Percentiles rank a stretch among this genome's conserved stretches.
phyloP scores from a whole-genome alignment of 2,113 vertebrate species.

The Brachypodius melanocephalos region DNA sequence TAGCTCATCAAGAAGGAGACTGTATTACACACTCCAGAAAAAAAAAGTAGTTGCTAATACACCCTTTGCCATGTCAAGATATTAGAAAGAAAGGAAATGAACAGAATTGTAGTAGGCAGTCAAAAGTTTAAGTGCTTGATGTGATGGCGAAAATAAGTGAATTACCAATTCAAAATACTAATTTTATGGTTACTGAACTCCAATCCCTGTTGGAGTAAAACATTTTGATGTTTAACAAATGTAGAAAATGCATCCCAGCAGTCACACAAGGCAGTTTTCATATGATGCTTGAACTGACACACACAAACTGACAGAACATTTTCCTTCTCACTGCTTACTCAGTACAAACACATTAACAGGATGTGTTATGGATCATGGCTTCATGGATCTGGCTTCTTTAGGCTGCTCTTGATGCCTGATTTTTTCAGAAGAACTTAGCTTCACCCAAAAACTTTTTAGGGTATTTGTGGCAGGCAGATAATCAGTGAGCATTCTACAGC shows the following conservation, averaged over 20 bases:
- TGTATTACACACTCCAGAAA: background rate
- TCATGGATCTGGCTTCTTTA: background rate
- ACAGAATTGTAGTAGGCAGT: background rate
- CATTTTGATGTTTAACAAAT: background rate
- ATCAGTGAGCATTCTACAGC: background rate
- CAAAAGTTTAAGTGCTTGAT: background rate
- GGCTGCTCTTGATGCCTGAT: background rate
- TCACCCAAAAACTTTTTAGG: background rate
- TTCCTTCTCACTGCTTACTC: background rate
- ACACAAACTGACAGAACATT: background rate
- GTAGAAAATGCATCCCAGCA: background rate
- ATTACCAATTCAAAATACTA: background rate
- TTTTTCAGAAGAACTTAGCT: background rate
- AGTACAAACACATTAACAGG: background rate
- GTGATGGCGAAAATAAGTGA: background rate
- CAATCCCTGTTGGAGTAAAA: background rate
- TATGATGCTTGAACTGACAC: background rate
- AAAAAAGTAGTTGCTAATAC: background rate
- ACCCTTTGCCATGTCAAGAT: background rate
- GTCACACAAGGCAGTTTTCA: background rate
- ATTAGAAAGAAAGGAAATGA: background rate
- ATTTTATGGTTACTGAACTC: background rate
- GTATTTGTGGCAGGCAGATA: background rate
- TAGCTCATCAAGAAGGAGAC: background rate
- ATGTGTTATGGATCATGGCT: too few relatives aligned